Conservation (phyloP, 2,888 invertebrate genomes). For the Eristalis arbustorum region DNA sequence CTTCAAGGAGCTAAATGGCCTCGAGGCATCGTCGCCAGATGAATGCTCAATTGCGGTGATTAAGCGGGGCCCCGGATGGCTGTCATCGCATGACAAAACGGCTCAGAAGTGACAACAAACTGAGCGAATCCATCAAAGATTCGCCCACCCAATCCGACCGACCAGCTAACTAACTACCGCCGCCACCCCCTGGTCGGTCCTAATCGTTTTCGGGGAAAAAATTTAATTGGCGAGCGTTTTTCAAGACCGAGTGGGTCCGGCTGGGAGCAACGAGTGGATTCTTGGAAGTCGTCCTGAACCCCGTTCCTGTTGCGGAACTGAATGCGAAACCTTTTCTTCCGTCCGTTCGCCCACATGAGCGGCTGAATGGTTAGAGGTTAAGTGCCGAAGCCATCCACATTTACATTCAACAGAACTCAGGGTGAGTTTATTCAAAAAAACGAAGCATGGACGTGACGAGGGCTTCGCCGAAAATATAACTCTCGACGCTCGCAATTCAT, state of each 20-base stretch:
- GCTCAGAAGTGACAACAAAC: not conserved
- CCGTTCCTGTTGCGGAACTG: not conserved
- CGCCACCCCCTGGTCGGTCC: no score
- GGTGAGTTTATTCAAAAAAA: not conserved
- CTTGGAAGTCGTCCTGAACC: no score
- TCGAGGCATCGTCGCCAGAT: slow-evolving; percentile 41
- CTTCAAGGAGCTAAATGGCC: slow-evolving; percentile 40
- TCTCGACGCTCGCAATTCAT: slow-evolving; percentile 1
- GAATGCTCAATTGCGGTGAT: slow-evolving; percentile 45
- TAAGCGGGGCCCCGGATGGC: not conserved
- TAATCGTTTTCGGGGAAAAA: not conserved
- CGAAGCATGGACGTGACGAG: no score
- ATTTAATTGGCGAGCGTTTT: not conserved
- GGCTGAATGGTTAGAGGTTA: not conserved
- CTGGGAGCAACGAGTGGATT: no score
- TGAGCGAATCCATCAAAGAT: not conserved
- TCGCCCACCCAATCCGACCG: not conserved
- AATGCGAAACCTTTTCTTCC: not conserved
- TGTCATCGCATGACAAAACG: slow-evolving; percentile 1
- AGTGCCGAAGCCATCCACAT: not conserved
- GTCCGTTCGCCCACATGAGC: not conserved
- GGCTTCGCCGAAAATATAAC: not conserved
- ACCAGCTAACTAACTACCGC: no score
- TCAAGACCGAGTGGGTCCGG: not conserved
- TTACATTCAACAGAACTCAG: not conserved